Conservation (phyloP, 2,113 vertebrate species). For the Hirundichthys speculiger region DNA sequence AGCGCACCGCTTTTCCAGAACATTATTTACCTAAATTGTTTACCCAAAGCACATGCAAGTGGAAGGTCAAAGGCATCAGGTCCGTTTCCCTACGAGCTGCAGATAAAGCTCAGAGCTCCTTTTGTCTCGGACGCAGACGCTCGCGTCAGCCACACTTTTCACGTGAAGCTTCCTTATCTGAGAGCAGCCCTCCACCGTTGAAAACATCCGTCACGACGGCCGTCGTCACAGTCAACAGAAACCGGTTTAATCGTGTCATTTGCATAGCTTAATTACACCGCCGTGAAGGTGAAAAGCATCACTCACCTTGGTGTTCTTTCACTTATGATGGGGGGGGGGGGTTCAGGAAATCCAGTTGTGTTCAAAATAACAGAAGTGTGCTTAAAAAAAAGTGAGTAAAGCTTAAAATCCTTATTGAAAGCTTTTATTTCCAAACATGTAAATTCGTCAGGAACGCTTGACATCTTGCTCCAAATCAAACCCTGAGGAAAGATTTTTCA, state of each 20-base stretch:
- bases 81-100: conserved; percentile 20
- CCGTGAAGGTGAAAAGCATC: conserved; percentile 28
- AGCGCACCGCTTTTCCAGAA: conserved; percentile 9
- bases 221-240: conserved; percentile 43
- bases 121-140: conserved; percentile 21
- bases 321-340: no score
- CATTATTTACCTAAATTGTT: conserved; percentile 37
- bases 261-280: conserved; percentile 75
- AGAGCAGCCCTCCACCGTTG: conserved; percentile 46
- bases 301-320: conserved; percentile 7
- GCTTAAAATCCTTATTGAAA: no score
- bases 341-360: no score
- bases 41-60: conserved; percentile 13
- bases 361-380: no score
- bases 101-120: conserved; percentile 46
- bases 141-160: conserved; percentile 25
- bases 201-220: conserved; percentile 35
- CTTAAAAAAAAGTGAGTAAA: no score
- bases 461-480: no score
- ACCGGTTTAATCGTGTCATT: conserved; percentile 62
- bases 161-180: conserved; percentile 58
- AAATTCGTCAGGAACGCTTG: no score
- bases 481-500: no score
- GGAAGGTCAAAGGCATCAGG: conserved; percentile 42
- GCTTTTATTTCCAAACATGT: no score